A percentile compares a stretch with the other conserved stretches of the same genome.
These are phyloP conservation scores for Rhinogobio ventralis DNA, from an alignment of 2,797 vertebrate genomes.

Conservation along the genomic window DNA sequence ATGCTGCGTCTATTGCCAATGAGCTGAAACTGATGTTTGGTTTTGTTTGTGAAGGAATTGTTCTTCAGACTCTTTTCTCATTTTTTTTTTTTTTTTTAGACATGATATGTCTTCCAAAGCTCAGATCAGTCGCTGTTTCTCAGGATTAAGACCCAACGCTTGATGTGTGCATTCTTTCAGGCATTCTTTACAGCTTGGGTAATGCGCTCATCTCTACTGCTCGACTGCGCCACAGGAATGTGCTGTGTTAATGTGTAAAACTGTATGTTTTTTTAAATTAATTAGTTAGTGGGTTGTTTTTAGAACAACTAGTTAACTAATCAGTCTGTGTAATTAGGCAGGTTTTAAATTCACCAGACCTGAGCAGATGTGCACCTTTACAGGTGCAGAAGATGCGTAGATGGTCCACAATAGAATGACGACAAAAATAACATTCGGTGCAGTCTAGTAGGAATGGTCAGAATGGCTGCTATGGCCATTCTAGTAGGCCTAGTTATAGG, in stretches of 20 bases:
- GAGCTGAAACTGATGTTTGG: slow-evolving; percentile 24
- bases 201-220: slow-evolving; percentile 30
- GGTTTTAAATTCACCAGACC: background rate
- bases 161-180: slow-evolving; percentile 18
- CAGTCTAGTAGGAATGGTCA: too few species aligned
- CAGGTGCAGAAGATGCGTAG: background rate
- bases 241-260: slow-evolving; percentile 17
- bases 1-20: slow-evolving; percentile 19
- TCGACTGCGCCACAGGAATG: slow-evolving; percentile 47
- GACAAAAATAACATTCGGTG: too few species aligned
- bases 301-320: background rate
- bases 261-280: background rate
- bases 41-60: slow-evolving; percentile 4
- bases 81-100: slow-evolving; percentile 14
- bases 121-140: slow-evolving; percentile 33
- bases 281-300: background rate
- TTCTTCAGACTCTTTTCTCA: background rate
- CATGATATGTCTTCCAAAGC: slow-evolving; percentile 7
- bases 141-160: slow-evolving; percentile 9
- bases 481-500: too few species aligned
- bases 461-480: too few species aligned
- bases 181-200: slow-evolving; percentile 20
- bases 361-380: background rate
- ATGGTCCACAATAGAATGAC: too few species aligned
- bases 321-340: background rate